Evolutionary conservation across 1,140 invertebrate species (phyloP).

Genomic region (Monochamus saltuarius): DNA sequence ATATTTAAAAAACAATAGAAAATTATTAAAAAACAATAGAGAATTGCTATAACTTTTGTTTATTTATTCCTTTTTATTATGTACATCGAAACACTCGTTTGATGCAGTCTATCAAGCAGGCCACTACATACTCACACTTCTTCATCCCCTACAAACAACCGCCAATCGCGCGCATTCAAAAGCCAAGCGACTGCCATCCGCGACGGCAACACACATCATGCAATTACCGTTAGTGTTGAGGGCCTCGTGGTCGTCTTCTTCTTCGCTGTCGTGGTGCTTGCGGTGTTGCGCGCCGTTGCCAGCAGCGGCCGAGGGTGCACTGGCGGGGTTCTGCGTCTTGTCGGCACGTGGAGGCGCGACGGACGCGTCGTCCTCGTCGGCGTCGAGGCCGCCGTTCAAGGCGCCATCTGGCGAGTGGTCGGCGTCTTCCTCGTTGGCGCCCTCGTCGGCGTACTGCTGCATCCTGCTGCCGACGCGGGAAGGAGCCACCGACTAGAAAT

Average conservation of each 20-base stretch:
- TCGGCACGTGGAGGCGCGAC: conserved; percentile 24
- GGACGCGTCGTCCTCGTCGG: conserved; percentile 36
- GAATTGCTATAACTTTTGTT: no score
- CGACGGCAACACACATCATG: not conserved
- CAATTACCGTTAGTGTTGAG: conserved; percentile 19
- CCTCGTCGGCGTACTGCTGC: conserved; percentile 51
- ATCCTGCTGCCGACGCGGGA: conserved; percentile 46
- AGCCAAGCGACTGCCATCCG: not conserved
- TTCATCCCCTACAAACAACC: no score
- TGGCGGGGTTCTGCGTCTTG: conserved; percentile 32
- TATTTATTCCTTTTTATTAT: no score
- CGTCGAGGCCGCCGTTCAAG: conserved; percentile 42
- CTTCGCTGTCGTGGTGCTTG: conserved; percentile 51
- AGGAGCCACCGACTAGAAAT: conserved; percentile 42
- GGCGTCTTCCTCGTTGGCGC: conserved; percentile 35
- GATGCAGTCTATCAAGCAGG: no score
- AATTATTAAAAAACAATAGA: no score
- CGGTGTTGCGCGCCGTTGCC: conserved; percentile 36
- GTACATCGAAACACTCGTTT: no score
- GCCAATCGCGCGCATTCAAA: no score
- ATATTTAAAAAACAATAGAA: no score
- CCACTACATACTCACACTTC: no score
- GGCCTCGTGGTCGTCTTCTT: conserved; percentile 33
- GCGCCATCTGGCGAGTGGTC: conserved; percentile 49
- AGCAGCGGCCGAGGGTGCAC: conserved; percentile 24